phyloP scores from a whole-genome alignment of 2,888 invertebrate genomes.

The Drosophila demipolita region DNA sequence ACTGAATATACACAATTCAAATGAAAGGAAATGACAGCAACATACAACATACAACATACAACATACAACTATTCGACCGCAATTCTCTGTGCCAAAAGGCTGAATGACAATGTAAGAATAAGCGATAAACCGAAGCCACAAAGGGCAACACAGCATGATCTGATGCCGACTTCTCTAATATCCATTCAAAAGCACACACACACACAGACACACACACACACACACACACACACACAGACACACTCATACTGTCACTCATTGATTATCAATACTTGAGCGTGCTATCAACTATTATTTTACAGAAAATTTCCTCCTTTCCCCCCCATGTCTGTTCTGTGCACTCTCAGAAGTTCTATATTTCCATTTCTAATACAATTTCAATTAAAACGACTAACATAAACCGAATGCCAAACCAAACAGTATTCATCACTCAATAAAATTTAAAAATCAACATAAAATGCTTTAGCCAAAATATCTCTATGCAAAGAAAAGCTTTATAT shows the following conservation, averaged over 20 bases:
- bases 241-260: neutral
- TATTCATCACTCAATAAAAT: neutral
- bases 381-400: slow-evolving; percentile 57
- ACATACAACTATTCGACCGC: slow-evolving; percentile 10
- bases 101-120: slow-evolving; percentile 65
- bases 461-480: too few relatives aligned
- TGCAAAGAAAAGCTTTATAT: neutral
- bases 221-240: neutral
- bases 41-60: slow-evolving; percentile 5
- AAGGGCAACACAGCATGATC: slow-evolving; percentile 68
- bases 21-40: slow-evolving; percentile 60
- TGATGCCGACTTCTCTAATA: slow-evolving; percentile 23
- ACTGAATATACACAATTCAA: slow-evolving; percentile 66
- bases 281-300: slow-evolving; percentile 42
- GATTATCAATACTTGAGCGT: slow-evolving; percentile 6
- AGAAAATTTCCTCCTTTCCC: neutral
- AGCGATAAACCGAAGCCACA: slow-evolving; percentile 71
- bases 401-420: slow-evolving; percentile 5
- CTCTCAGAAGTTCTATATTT: slow-evolving; percentile 31
- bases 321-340: slow-evolving; percentile 9
- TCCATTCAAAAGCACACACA: slow-evolving; percentile 5
- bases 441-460: neutral
- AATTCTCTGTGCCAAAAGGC: slow-evolving; percentile 15
- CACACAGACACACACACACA: slow-evolving; percentile 1
- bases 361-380: slow-evolving; percentile 47